Conservation (phyloP, 2,888 invertebrate genomes). For the Amaurobius ferox region DNA sequence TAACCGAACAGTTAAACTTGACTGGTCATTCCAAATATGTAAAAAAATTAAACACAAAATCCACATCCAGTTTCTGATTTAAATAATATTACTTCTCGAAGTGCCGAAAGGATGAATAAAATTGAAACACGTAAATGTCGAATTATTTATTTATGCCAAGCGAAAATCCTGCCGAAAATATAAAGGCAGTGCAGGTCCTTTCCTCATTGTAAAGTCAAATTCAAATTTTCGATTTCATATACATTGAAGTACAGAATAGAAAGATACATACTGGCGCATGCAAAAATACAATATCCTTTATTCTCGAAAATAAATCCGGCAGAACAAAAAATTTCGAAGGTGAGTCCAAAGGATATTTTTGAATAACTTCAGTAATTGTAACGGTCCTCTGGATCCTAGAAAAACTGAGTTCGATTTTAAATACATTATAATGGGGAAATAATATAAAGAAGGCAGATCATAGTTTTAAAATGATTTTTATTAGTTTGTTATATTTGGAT, state of each 20-base stretch:
- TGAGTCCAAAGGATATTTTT: not conserved
- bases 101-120: not conserved
- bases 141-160: not conserved
- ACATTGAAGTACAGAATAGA: not conserved
- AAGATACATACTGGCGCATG: not conserved
- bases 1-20: no score
- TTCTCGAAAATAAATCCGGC: not conserved
- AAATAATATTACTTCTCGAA: no score
- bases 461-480: no score
- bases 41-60: no score
- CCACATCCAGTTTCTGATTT: no score
- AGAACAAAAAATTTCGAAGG: not conserved
- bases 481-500: no score
- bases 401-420: no score
- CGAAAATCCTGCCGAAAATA: not conserved
- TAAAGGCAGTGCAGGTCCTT: not conserved
- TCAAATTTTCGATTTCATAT: not conserved
- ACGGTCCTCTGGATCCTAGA: no score
- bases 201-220: not conserved
- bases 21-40: no score
- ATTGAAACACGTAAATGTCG: not conserved
- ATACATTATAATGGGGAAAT: no score
- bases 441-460: no score
- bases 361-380: not conserved
- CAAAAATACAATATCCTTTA: constrained; percentile 12